Base-by-base conservation (phyloP, 2,113 vertebrate genomes). In the Orientallactaga bullata region DNA sequence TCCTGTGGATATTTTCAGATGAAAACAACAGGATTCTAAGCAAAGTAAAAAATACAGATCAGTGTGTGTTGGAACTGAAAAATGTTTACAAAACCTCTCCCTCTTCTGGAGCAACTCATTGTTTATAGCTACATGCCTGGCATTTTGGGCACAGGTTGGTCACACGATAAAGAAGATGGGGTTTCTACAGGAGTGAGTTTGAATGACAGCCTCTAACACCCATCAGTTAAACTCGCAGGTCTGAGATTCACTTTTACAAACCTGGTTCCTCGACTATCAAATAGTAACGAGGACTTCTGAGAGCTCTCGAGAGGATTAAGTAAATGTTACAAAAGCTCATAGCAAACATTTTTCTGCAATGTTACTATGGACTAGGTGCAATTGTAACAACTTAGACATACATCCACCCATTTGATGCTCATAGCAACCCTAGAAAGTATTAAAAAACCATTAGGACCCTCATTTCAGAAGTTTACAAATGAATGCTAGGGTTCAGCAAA, bases 281-380 rank as follows among this genome's bases (percentile, higher is more conserved):
- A 79, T 60, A 89, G 37, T 55, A 86, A 66, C 23, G 17, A 2
- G 60, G 10, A 63, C 7, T 26, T 77, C 69, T 78, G 60, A 71
- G n/a, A 68, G 6, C 26, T 72, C 11, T 26, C n/a, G 23, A 51
- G 60, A 95, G 30, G 35, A 78, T 65, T 65, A 83, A 76, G 21
- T 73, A 42, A 69, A 93, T 95, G 61, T 42, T 78, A 30, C 37
- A 87, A 94, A 93, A 87, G 23, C 26, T 16, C 68, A 84, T 32
- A 72, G 58, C 3, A 47, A 91, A 47, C 2, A 39, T 39, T 58
- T 68, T 77, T 65, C 2, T 73, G 47, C 81, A 61, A 76, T 0
- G 0, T 76, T 55, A 18, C 8, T 69, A 39, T 24, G 3, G 21
- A 7, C 2, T 10, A 63, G 32, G 13, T 2, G 60, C 16, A 78